Percentiles rank a stretch among this genome's conserved stretches.
Conservation (phyloP, 2,888 invertebrate genomes). For the Pachydiplax longipennis region DNA sequence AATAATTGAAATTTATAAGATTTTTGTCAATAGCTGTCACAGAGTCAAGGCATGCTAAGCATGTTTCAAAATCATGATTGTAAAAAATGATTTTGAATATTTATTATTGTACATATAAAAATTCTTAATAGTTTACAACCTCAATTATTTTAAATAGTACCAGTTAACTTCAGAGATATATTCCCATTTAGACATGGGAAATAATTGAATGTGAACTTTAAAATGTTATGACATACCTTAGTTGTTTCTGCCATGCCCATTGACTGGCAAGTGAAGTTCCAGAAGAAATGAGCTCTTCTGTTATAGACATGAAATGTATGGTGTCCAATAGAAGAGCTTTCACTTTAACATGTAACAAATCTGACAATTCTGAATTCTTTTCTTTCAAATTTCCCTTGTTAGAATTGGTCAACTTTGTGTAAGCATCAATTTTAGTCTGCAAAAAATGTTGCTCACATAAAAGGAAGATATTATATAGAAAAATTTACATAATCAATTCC, state of each 20-base stretch:
- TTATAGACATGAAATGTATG: slow-evolving; percentile 86
- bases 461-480: slow-evolving; percentile 16
- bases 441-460: slow-evolving; percentile 41
- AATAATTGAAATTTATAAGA: no score
- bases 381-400: slow-evolving; percentile 64
- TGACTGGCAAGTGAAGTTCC: slow-evolving; percentile 72
- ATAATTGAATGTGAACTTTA: no score
- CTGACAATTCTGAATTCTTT: not conserved
- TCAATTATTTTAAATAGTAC: no score
- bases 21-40: no score
- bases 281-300: slow-evolving; percentile 75
- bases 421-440: slow-evolving; percentile 15
- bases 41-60: not conserved
- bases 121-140: no score
- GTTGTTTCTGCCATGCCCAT: slow-evolving; percentile 96
- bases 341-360: slow-evolving; percentile 77
- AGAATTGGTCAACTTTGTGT: not conserved
- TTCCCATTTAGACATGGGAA: no score
- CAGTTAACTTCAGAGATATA: no score
- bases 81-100: not conserved
- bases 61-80: not conserved
- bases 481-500: not conserved
- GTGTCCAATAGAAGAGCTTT: slow-evolving; percentile 92
- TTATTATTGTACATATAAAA: no score
- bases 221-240: slow-evolving; percentile 67